Evolutionary conservation across 2,888 invertebrate genomes (phyloP), one percentile per base, ranked within the genome.

Genomic region (Congeria kusceri): DNA sequence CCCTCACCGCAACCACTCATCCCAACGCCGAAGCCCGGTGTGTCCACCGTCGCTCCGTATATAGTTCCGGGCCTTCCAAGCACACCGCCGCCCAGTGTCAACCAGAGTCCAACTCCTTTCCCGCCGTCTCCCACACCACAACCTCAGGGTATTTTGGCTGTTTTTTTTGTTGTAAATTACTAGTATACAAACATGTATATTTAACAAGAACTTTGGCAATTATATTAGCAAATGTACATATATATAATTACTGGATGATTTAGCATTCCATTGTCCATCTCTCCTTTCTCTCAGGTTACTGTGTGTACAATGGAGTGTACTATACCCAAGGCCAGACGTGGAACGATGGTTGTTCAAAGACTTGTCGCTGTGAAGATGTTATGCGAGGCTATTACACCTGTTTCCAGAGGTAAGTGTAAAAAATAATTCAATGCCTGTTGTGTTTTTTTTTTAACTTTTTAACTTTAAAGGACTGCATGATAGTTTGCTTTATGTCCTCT

Each of bases 231-330:
- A n/a, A n/a, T n/a, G n/a, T n/a, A n/a, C n/a, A n/a, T n/a, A n/a
- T n/a, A n/a, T n/a, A n/a, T n/a, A n/a, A n/a, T n/a, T n/a, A n/a
- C n/a, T n/a, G n/a, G n/a, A n/a, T n/a, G n/a, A n/a, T n/a, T n/a
- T n/a, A n/a, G n/a, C n/a, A n/a, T n/a, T n/a, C n/a, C n/a, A 18
- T 27, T 27, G 13, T n/a, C 28, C 25, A 13, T 25, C 44, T 29
- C 9, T 69, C 39, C 29, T 11, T 39, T 15, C 39, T 69, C 68
- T 3, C 79, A 89, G 87, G 86, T 56, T 86, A 82, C 75, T 89
- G 89, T 75, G 83, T 83, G 25, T 89, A 88, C 85, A 87, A 87
- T 79, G 87, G 87, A 44, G 83, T 82, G 18, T 86, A 87, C 67
- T 89, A 87, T 79, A 83, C 78, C 23, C 86, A 86, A 64, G 89